phyloP scores from a whole-genome alignment of 2,113 vertebrate genomes.

The Ceyx melanurus region DNA sequence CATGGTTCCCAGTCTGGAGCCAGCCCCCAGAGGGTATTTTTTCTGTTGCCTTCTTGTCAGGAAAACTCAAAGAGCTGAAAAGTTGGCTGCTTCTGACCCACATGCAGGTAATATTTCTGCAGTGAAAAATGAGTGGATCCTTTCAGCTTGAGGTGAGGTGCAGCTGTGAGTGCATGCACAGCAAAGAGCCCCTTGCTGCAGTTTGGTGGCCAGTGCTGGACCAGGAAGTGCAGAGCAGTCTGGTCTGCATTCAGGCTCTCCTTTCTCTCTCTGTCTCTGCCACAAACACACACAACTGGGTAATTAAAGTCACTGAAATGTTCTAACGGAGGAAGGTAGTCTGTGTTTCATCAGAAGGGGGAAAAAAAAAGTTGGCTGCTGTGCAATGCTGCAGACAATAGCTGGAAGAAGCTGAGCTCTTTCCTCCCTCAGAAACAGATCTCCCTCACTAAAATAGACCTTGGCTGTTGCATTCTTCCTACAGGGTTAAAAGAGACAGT shows the following conservation, averaged over 20 bases:
- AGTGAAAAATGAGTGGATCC: neutral
- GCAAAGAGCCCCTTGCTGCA: neutral
- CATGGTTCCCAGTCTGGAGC: neutral
- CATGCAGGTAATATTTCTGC: accelerated
- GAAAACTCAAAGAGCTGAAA: neutral
- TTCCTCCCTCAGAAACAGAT: conserved; percentile 1
- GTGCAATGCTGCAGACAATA: neutral
- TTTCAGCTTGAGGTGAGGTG: accelerated
- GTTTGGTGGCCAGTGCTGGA: neutral
- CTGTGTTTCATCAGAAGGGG: neutral
- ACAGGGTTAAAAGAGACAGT: neutral
- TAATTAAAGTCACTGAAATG: conserved; percentile 28
- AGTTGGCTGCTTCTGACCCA: neutral
- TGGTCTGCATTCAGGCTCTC: neutral
- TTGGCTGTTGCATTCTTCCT: neutral
- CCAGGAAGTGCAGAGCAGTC: neutral
- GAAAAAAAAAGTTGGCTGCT: neutral
- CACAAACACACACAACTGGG: neutral
- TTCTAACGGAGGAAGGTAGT: conserved; percentile 7
- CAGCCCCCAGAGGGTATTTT: accelerated
- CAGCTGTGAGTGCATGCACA: accelerated
- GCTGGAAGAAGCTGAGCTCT: conserved; percentile 24
- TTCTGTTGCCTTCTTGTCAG: neutral
- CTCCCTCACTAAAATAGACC: neutral
- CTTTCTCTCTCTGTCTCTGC: neutral